Evolutionary conservation across 2,888 invertebrate genomes (phyloP), one percentile per base, ranked within the genome.

Genomic region (Drosophila prolongata): DNA sequence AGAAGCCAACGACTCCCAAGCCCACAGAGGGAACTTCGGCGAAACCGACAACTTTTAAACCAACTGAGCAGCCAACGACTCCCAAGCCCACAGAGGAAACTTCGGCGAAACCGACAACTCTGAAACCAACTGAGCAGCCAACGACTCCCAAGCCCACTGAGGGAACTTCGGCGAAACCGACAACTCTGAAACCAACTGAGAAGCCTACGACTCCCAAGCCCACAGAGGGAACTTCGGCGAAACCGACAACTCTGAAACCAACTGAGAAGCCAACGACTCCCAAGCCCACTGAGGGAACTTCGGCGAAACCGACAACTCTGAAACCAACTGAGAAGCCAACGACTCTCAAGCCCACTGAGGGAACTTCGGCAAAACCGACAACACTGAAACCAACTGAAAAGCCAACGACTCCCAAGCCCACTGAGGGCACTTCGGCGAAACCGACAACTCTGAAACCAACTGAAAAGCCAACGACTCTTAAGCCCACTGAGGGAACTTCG

Each of bases 361-460:
- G 16, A 35, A 44, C 56, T 4, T 14, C 56, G 30, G n/a, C 3
- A 1, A 58, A 58, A 14, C 37, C 43, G 3, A 60, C 59, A 13
- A 60, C 59, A 11, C 37, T 11, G n/a, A 44, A 24, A 10, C 14
- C 49, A 4, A 58, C 56, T 1, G 40, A 40, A 1, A 9, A 58
- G 6, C 30, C 49, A 13, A 57, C 57, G 1, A 38, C 27, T 35
- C 13, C 2, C 1, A 47, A 57, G 11, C 16, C 46, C 2, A 57
- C 44, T 4, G 19, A 14, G 9, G 9, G 1, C 3, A 37, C 52
- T 1, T n/a, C 52, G 27, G 11, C 4, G 13, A 56, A 35, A 24
- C 35, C 56, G 2, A 46, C 58, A 2, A 49, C 58, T 40, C 16
- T 27, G 10, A 58, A 58, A 16, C 35, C 47, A 3, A 58, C 57